A percentile compares a stretch with the other conserved stretches of the same genome.
These are phyloP conservation scores for Apodemus speciosus DNA, from an alignment of 2,113 vertebrate genomes.

Conservation along the genomic window DNA sequence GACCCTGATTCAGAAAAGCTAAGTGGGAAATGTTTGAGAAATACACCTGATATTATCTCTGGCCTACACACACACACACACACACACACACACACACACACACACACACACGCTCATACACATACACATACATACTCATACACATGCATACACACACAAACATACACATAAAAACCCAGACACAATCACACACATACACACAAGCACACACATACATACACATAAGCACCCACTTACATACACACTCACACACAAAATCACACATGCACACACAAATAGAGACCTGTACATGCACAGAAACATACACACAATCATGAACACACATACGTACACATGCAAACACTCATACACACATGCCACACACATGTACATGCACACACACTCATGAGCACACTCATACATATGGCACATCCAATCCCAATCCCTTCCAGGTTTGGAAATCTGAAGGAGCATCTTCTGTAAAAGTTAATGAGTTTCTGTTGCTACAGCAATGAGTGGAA, in stretches of 20 bases:
- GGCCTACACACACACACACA: not conserved
- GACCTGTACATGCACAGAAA: too few relatives aligned
- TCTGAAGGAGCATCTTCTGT: not conserved
- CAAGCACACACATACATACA: not conserved
- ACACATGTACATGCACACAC: not conserved
- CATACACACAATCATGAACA: too few relatives aligned
- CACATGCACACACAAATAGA: not conserved
- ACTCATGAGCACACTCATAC: not conserved
- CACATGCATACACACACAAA: not conserved
- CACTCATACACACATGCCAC: not conserved
- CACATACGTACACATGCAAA: not conserved
- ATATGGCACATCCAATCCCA: not conserved
- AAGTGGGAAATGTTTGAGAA: not conserved
- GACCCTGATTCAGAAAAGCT: not conserved
- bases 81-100: not conserved
- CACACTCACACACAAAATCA: too few relatives aligned
- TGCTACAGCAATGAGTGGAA: conserved; percentile 7
- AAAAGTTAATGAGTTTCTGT: not conserved
- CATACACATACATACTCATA: not conserved
- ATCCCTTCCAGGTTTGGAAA: not conserved
- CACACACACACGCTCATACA: not conserved
- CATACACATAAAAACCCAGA: not conserved
- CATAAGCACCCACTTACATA: too few relatives aligned
- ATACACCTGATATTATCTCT: not conserved
- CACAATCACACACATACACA: too few relatives aligned